Conservation (phyloP, 2,888 invertebrate genomes). For the Cenopis cana region DNA sequence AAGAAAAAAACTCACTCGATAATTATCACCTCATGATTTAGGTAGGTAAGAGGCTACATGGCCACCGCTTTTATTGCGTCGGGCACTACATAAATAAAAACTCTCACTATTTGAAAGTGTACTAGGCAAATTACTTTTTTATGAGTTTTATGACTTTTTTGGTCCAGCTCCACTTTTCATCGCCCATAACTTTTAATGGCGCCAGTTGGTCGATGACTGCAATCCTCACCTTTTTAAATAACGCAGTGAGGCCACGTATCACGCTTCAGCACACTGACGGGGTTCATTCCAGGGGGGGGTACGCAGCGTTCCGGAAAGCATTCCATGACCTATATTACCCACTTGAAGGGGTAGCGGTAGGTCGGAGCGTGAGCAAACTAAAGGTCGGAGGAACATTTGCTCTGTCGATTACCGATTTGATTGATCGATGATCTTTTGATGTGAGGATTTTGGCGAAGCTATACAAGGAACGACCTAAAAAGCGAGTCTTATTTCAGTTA, state of each 20-base stretch:
- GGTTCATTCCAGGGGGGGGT: constrained; percentile 67
- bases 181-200: background rate
- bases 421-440: constrained; percentile 17
- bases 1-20: too few species aligned
- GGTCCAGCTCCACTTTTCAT: background rate
- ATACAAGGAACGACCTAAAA: background rate
- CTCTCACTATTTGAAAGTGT: background rate
- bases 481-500: too few species aligned
- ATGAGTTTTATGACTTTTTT: background rate
- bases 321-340: constrained; percentile 68
- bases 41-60: too few species aligned
- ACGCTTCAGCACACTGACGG: constrained; percentile 61
- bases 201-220: background rate
- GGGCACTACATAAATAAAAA: background rate
- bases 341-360: constrained; percentile 38
- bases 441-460: background rate
- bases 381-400: constrained; percentile 50
- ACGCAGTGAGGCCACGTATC: constrained; percentile 64
- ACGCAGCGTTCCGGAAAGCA: constrained; percentile 51
- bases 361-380: constrained; percentile 44
- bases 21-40: too few species aligned
- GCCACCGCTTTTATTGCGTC: too few species aligned
- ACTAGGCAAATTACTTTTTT: background rate
- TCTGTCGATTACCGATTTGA: constrained; percentile 22
- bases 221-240: constrained; percentile 56